phyloP scores from a whole-genome alignment of 2,113 vertebrate species.

The Planiliza haematocheilus region DNA sequence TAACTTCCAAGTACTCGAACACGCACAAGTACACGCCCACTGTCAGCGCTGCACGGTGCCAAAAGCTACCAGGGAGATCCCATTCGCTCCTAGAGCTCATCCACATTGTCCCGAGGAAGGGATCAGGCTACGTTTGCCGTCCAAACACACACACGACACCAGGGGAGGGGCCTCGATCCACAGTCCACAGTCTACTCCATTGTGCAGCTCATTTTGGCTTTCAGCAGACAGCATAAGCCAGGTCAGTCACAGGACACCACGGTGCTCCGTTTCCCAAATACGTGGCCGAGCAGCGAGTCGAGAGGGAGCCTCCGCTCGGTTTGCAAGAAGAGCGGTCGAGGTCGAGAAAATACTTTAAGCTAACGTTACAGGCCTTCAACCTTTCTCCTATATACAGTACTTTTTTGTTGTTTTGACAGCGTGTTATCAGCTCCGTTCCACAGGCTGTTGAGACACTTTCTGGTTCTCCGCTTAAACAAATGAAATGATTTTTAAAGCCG shows the following conservation, averaged over 20 bases:
- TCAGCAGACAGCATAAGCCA: constrained; percentile 40
- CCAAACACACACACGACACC: constrained; percentile 63
- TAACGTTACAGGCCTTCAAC: neutral
- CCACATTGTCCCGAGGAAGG: constrained; percentile 38
- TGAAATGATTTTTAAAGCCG: neutral
- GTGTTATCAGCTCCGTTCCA: constrained; percentile 10
- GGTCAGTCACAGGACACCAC: constrained; percentile 50
- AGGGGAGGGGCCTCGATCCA: constrained; percentile 44
- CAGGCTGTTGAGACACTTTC: constrained; percentile 16
- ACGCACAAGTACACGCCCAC: neutral
- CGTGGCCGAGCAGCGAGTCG: constrained; percentile 6
- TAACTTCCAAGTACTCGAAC: too few species aligned
- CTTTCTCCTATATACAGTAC: neutral
- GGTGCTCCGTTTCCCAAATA: constrained; percentile 42
- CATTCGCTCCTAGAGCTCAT: constrained; percentile 33
- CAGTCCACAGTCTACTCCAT: constrained; percentile 38
- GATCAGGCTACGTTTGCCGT: constrained; percentile 56
- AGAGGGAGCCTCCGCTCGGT: constrained; percentile 12
- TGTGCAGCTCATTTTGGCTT: constrained; percentile 59
- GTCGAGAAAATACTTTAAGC: constrained; percentile 33
- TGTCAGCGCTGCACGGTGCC: neutral
- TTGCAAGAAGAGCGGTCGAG: constrained; percentile 18
- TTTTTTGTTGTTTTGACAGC: neutral
- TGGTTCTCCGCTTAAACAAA: constrained; percentile 16
- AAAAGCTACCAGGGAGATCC: constrained; percentile 31